Conservation (phyloP, 2,888 invertebrate species). For the Erebia epiphron region DNA sequence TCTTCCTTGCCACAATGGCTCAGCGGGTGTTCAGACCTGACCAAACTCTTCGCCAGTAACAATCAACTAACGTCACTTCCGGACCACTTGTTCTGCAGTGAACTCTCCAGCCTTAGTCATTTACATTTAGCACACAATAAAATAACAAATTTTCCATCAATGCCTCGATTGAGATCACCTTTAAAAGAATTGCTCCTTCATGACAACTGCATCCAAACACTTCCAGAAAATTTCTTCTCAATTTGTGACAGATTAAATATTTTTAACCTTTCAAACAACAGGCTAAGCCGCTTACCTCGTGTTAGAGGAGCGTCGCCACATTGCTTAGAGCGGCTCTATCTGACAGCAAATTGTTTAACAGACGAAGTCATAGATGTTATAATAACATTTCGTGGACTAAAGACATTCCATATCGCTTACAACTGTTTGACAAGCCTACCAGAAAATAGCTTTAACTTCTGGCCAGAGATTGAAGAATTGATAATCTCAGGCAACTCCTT, state of each 20-base stretch:
- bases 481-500: slow-evolving; percentile 92
- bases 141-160: slow-evolving; percentile 87
- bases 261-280: slow-evolving; percentile 91
- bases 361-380: slow-evolving; percentile 87
- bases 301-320: slow-evolving; percentile 84
- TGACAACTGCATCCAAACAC: slow-evolving; percentile 88
- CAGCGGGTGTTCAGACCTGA: slow-evolving; percentile 87
- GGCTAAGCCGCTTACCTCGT: slow-evolving; percentile 86
- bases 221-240: slow-evolving; percentile 90
- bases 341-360: slow-evolving; percentile 90
- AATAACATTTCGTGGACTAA: slow-evolving; percentile 85
- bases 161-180: slow-evolving; percentile 85
- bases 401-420: slow-evolving; percentile 89
- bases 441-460: slow-evolving; percentile 88
- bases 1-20: slow-evolving; percentile 90
- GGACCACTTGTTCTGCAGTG: slow-evolving; percentile 88
- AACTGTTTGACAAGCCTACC: slow-evolving; percentile 89
- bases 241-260: slow-evolving; percentile 85
- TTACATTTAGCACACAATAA: slow-evolving; percentile 91
- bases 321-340: slow-evolving; percentile 85
- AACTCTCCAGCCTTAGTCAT: slow-evolving; percentile 87
- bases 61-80: slow-evolving; percentile 87
- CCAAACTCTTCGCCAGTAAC: slow-evolving; percentile 89
- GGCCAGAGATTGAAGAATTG: slow-evolving; percentile 91
- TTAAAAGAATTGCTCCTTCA: slow-evolving; percentile 89